Base-by-base conservation (phyloP, 2,888 invertebrate species). In the Drosophila dives region DNA sequence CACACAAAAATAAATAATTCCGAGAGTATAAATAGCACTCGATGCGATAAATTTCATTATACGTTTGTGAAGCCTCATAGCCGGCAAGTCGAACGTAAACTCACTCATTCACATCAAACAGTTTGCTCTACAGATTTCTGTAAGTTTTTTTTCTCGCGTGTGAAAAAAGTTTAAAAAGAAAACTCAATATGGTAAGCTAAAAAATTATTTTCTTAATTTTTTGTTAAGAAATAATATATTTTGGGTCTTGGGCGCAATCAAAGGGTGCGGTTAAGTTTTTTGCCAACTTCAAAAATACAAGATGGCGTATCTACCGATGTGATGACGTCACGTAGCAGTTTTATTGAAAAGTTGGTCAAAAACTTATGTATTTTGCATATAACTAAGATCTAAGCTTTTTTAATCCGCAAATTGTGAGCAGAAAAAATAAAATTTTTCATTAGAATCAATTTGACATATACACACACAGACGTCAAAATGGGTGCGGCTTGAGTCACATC, bases 61-160 rank as follows among this genome's bases (percentile, higher is more conserved):
- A 94, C 94, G 95, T 95, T 95, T 94, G 94, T 95, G 94, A 94
- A 95, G 94, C 95, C 94, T 94, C 95, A 95, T 95, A 93, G 94
- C 95, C 94, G 95, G 95, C 94, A 93, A 58, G 94, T 94, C 93
- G 94, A 94, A 94, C 94, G 85, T 94, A 82, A 81, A 76, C 77
- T 79, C 68, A 72, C 64, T 70, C 70, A 85, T 60, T 74, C 66
- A 69, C 73, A 62, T 72, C 23, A 62, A 69, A 72, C 64, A 77
- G 58, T 73, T 71, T 73, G 63, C 73, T 68, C 80, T 70, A 76
- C 78, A 80, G 70, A 75, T 72, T 72, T 75, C 68, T 83, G 80
- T 82, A 86, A 87, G 83, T 77, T 90, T 90, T 75, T 80, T 76
- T 88, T 82, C 75, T 86, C 84, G 87, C 85, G 86, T 90, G 81